A percentile compares a stretch with the other conserved stretches of the same genome.
These are phyloP conservation scores for Gymnothorax reevesii DNA, from an alignment of 2,797 vertebrate species.

Conservation along the genomic window DNA sequence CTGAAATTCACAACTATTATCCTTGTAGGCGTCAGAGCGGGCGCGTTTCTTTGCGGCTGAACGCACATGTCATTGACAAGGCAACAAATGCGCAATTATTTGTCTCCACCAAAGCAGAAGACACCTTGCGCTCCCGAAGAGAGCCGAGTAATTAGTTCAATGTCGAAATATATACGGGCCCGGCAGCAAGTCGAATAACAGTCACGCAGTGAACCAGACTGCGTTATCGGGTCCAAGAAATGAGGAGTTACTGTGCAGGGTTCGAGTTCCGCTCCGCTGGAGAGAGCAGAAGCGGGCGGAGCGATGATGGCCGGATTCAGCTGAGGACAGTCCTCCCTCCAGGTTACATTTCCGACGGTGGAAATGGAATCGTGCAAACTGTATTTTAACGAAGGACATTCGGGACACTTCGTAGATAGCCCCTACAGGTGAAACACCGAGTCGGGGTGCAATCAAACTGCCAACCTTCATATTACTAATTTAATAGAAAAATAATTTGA, in stretches of 20 bases:
- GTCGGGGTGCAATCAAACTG: background rate
- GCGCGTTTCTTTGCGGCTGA: too few relatives aligned
- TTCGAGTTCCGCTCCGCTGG: background rate
- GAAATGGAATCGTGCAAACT: background rate
- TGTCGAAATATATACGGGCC: too few relatives aligned
- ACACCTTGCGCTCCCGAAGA: too few relatives aligned
- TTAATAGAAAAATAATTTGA: background rate
- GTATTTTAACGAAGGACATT: background rate
- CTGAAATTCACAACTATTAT: too few relatives aligned
- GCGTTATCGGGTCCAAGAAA: background rate
- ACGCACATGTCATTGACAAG: too few relatives aligned
- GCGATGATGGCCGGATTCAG: background rate
- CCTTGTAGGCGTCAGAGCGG: too few relatives aligned
- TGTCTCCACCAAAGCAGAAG: too few relatives aligned
- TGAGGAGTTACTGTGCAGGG: background rate
- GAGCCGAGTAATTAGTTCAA: too few relatives aligned
- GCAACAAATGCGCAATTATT: too few relatives aligned
- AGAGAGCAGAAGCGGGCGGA: slow-evolving; percentile 7
- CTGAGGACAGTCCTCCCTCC: background rate
- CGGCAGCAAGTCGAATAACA: too few relatives aligned
- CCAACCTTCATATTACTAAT: background rate
- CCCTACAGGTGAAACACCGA: background rate
- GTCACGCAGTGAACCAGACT: background rate
- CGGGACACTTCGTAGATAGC: background rate
- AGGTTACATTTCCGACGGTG: background rate